Evolutionary conservation across 2,888 invertebrate species (phyloP).

Genomic region (Athripsodes cinereus): DNA sequence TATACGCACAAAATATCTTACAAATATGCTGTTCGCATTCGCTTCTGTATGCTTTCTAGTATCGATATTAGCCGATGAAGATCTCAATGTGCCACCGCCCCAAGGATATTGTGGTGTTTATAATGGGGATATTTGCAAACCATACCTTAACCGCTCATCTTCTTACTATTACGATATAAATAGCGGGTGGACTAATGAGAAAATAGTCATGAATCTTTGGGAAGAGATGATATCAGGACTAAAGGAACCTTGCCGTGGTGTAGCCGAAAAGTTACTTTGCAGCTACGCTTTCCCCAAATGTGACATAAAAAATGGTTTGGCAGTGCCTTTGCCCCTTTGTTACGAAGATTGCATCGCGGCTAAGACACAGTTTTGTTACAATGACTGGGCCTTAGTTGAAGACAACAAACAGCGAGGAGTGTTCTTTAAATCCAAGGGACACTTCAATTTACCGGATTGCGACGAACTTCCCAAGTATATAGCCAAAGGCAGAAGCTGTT

Average conservation of each 20-base stretch:
- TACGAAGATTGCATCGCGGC: conserved; percentile 93
- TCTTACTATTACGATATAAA: conserved; percentile 64
- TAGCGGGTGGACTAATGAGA: conserved; percentile 76
- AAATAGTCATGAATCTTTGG: conserved; percentile 78
- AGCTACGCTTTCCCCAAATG: conserved; percentile 90
- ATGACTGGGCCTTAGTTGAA: conserved; percentile 87
- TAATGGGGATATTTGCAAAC: conserved; percentile 75
- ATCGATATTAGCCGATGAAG: conserved; percentile 11
- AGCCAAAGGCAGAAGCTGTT: conserved; percentile 62
- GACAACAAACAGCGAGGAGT: conserved; percentile 77
- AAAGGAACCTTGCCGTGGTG: conserved; percentile 76
- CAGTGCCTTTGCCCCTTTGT: conserved; percentile 73
- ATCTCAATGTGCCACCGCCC: conserved; percentile 14
- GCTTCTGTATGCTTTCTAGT: conserved; percentile 3
- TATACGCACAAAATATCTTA: background rate
- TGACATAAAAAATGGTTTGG: conserved; percentile 58
- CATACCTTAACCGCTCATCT: conserved; percentile 61
- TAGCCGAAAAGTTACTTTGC: conserved; percentile 87
- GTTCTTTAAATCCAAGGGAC: conserved; percentile 73
- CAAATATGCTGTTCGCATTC: conserved; percentile 24
- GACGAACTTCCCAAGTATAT: conserved; percentile 68
- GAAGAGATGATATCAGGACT: conserved; percentile 76
- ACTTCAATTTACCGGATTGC: conserved; percentile 85
- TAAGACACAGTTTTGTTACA: conserved; percentile 84
- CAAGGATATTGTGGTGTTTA: conserved; percentile 79